Base-by-base conservation (phyloP, 2,888 invertebrate genomes). In the Lasioglossum pauxillum region DNA sequence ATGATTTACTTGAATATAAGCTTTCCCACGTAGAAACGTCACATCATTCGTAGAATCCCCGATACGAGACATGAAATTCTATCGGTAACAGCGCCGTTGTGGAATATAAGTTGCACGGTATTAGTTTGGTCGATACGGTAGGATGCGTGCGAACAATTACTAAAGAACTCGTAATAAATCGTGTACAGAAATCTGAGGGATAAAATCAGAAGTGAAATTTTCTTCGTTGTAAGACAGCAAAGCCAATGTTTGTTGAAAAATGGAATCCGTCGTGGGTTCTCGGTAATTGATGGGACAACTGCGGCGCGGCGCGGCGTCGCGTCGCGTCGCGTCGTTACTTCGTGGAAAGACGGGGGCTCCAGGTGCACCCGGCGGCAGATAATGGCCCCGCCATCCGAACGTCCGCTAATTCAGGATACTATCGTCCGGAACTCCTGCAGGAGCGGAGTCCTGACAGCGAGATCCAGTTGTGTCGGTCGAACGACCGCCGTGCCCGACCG, bases 391-490 rank as follows among this genome's bases (percentile, higher is more conserved):
- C 57, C 72, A 78, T 79, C 67, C 57, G 73, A 44, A 67, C 46
- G 35, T 49, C 69, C 74, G 57, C 74, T 82, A 86, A 86, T 86
- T 86, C 73, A 60, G 64, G n/a, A 35, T 38, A 64, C 77, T 16
- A 38, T 27, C 27, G 31, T 60, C 31, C 74, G 27, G 75, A 67
- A 49, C 46, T 72, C 72, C 74, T 57, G 73, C 23, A 38, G n/a
- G 44, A 49, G 44, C 27, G 14, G 69, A 86, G 79, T 64, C 76
- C 86, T 79, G 86, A 60, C 82, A 53, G 44, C 67, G 78, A 79
- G 86, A 82, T 86, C 82, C 82, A 60, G 60, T 82, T 85, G 78
- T 85, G 78, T 85, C 86, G 86, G 67, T 73, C 75, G 85, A 78
- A 49, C 69, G 86, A 81, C 67, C 78, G n/a, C 41, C 64, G 53